These are phyloP conservation scores for Dinothrombium tinctorium DNA, from an alignment of 1,140 invertebrate genomes.

Conservation along the genomic window DNA sequence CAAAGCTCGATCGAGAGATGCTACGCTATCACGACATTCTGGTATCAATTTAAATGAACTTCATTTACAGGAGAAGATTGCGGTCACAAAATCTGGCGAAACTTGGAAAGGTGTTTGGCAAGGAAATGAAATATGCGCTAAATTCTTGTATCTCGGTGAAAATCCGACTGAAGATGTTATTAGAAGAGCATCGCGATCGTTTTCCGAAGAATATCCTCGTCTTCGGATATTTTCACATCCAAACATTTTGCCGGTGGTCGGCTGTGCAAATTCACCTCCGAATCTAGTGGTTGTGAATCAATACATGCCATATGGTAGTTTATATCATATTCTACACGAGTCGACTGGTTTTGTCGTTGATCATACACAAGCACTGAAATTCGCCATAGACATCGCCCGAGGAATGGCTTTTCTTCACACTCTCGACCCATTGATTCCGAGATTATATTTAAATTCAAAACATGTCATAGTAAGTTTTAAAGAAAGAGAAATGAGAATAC, in stretches of 20 bases:
- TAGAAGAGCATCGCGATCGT: conserved; percentile 73
- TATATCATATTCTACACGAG: conserved; percentile 77
- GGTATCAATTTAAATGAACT: conserved; percentile 88
- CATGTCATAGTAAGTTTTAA: conserved; percentile 62
- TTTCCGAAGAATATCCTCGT: conserved; percentile 94
- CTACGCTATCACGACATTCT: conserved; percentile 82
- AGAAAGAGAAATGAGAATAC: too few relatives aligned
- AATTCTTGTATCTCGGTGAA: conserved; percentile 51
- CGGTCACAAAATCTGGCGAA: conserved; percentile 64
- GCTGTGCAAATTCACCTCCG: conserved; percentile 77
- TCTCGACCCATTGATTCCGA: conserved; percentile 55
- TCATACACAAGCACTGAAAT: conserved; percentile 63
- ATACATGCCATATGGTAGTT: conserved; percentile 83
- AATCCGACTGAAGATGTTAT: conserved; percentile 38
- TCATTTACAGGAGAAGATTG: conserved; percentile 54
- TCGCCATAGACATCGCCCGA: conserved; percentile 76
- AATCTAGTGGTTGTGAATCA: conserved; percentile 78
- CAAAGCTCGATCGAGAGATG: conserved; percentile 74
- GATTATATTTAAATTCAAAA: conserved; percentile 74
- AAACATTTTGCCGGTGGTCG: conserved; percentile 87
- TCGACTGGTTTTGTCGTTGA: conserved; percentile 75
- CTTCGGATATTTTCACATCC: conserved; percentile 95
- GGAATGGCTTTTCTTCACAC: conserved; percentile 93
- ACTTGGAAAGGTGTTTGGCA: conserved; percentile 94
- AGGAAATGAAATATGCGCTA: conserved; percentile 91